phyloP scores from a whole-genome alignment of 1,140 invertebrate genomes.

The Drosophila navojoa region DNA sequence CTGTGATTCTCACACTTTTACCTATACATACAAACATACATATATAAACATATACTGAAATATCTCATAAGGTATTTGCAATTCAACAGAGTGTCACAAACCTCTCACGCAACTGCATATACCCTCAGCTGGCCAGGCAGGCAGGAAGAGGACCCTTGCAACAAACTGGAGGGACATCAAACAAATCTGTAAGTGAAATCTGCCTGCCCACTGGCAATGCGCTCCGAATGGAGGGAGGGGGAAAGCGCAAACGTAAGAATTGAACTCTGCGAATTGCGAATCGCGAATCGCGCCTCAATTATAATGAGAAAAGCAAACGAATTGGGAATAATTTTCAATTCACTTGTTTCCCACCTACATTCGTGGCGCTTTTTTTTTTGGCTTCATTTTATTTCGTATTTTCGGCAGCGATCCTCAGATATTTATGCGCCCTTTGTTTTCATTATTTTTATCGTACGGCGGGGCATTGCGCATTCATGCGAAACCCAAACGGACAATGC shows the following conservation, averaged over 20 bases:
- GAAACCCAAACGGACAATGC: conserved; percentile 33
- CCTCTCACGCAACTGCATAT: neutral
- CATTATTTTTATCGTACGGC: conserved; percentile 58
- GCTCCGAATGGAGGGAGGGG: conserved; percentile 21
- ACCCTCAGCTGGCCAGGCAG: neutral
- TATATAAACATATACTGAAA: too few relatives aligned
- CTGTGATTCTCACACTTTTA: too few relatives aligned
- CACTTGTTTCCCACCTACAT: conserved; percentile 82
- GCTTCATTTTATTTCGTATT: neutral
- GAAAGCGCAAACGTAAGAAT: conserved; percentile 7
- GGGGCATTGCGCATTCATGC: conserved; percentile 6
- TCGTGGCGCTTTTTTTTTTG: conserved; percentile 61
- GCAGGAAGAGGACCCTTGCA: conserved; percentile 13
- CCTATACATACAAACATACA: too few relatives aligned
- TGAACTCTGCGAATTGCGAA: conserved; percentile 41
- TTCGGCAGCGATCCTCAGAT: conserved; percentile 59
- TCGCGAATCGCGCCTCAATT: conserved; percentile 64
- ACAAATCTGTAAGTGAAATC: conserved; percentile 68
- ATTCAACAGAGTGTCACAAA: neutral
- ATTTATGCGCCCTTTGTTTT: conserved; percentile 71
- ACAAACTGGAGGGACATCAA: neutral
- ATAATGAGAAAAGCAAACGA: conserved; percentile 84
- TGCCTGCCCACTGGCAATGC: conserved; percentile 39
- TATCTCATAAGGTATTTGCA: too few relatives aligned
- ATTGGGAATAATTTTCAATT: conserved; percentile 83